These are phyloP conservation scores for Edolisoma coerulescens DNA, from an alignment of 2,113 vertebrate species.

Conservation along the genomic window DNA sequence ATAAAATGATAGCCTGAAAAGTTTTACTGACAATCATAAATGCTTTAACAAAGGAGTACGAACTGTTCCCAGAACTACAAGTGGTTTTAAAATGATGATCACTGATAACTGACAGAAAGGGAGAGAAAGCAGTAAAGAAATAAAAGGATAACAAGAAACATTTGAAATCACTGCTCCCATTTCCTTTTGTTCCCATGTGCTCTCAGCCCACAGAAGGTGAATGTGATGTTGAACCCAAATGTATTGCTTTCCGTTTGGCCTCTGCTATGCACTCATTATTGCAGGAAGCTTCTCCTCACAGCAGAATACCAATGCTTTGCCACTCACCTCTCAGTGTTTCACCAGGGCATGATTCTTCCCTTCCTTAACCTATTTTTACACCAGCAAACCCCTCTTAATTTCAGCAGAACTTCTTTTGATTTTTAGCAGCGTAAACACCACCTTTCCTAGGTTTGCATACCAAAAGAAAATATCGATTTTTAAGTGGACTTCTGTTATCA, in stretches of 20 bases:
- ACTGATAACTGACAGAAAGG: constrained; percentile 24
- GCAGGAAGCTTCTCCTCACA: not conserved
- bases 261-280: constrained; percentile 40
- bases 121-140: constrained; percentile 23
- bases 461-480: not conserved
- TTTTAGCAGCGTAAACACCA: not conserved
- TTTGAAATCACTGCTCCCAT: constrained; percentile 8
- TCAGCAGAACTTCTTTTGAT: not conserved
- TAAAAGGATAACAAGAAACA: constrained; percentile 38
- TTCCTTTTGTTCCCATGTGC: constrained; percentile 5
- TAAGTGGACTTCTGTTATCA: constrained; percentile 44
- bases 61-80: constrained; percentile 31
- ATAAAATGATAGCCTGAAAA: constrained; percentile 24
- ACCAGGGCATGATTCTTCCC: not conserved
- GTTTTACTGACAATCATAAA: constrained; percentile 26
- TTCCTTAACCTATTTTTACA: not conserved
- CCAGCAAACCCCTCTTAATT: not conserved
- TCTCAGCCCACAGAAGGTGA: constrained; percentile 29
- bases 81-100: constrained; percentile 26
- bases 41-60: constrained; percentile 12
- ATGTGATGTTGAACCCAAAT: constrained; percentile 20
- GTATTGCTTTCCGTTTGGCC: constrained; percentile 32
- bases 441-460: not conserved
- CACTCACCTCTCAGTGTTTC: not conserved
- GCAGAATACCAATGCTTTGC: constrained; percentile 10